Base-by-base conservation (phyloP, 2,797 vertebrate genomes). In the Acrossocheilus wenchowensis region DNA sequence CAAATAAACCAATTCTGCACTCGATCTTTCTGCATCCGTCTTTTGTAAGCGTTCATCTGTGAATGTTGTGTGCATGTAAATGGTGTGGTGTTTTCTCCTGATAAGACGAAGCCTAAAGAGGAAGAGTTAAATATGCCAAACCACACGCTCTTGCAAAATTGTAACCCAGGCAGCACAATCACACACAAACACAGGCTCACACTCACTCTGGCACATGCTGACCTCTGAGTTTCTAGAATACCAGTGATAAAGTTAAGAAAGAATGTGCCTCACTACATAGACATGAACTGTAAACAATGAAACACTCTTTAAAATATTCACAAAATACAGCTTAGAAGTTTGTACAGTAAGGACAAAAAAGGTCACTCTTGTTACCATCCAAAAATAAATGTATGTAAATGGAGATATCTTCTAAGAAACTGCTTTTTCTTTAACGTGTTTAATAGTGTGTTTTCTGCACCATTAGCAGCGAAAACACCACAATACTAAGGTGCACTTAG, bases 41-140 rank as follows among this genome's bases (percentile, higher is more conserved):
- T 78, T 34, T 54, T 45, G 48, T 74, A 73, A 57, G 80, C 8
- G 3, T 57, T 21, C 7, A 23, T 36, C 7, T 48, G 6, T 62
- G 57, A 52, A 60, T 36, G 41, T 19, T 30, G 36, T 68, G 62
- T 34, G 78, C 41, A 52, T 68, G 48, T 71, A 54, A 69, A 54
- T 17, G 34, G 21, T 39, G 26, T 54, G 26, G 80, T 77, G 81
- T 82, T 66, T 77, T 30, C 60, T 77, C 60, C 45, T 68, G 73
- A 84, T 64, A 77, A 75, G 45, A 66, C 21, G 30, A 64, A 72
- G 66, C 66, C 52, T 54, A 54, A 54, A 82, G 64, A 69, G 72
- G 82, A 89, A 84, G 86, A 86, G 86, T 87, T 86, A 87, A 86
- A 89, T 77, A 83, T 87, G 80, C 41, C 83, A 78, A 87, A 86